Base-by-base conservation (phyloP, 2,797 vertebrate species). In the Parauchenoglanis ngamensis region DNA sequence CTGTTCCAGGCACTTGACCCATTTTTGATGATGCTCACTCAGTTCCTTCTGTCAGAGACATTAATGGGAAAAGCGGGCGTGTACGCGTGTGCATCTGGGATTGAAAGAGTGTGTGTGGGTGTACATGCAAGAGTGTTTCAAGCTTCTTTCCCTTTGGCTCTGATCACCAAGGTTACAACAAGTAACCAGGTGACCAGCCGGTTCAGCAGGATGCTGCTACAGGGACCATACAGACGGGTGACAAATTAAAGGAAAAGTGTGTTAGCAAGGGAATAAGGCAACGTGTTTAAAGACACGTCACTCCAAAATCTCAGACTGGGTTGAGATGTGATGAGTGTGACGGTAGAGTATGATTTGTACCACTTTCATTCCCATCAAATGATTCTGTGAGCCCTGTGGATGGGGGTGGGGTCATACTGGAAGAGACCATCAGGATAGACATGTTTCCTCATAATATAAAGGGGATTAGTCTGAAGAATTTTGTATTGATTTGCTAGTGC, bases 131-230 rank as follows among this genome's bases (percentile, higher is more conserved):
- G 73, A 49, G 7, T 54, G 49, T 54, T 13, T 54, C 31, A 3
- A 65, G 59, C 25, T 81, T 63, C n/a, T 63, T 46, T 28, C 5
- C 0, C 46, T 54, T 35, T 6, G 49, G 63, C 72, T 80, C 35
- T 57, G 52, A 70, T 85, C 73, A 23, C 90, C 79, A 79, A 13
- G 44, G 67, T 82, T 73, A 85, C 54, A 68, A n/a, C 10, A 19
- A 89, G 31, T 83, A 54, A 25, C 54, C 80, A 40, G 76, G 80
- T 86, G 90, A 86, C 85, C 85, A 49, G 11, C 28, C 7, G 6
- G 85, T 87, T 91, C 87, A 49, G 46, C 40, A 56, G 86, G 70
- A 70, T 40, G 28, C 44, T 85, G 46, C 35, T 72, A 68, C 86
- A 77, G 86, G 56, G 23, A 21, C 4, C 49, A 70, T 10, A 87